phyloP scores from a whole-genome alignment of 2,888 invertebrate genomes.

The Drosophila phalerata region DNA sequence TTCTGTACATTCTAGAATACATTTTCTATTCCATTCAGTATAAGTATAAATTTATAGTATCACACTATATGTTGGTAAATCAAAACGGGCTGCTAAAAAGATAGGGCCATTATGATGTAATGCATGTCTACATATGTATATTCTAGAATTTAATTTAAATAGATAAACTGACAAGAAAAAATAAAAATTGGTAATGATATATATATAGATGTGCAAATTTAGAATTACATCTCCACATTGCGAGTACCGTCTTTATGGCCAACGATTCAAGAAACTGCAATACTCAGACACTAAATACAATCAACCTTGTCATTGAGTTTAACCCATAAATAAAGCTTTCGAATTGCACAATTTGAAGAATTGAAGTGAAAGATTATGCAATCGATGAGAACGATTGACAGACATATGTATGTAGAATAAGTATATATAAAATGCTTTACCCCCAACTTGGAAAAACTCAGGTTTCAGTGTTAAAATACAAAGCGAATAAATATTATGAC shows the following conservation, averaged over 20 bases:
- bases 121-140: no score
- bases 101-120: no score
- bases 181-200: no score
- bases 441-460: slow-evolving; percentile 1
- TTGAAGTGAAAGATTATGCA: neutral
- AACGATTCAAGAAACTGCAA: neutral
- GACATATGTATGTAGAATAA: neutral
- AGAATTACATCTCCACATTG: neutral
- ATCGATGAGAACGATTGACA: neutral
- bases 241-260: neutral
- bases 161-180: no score
- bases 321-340: slow-evolving; percentile 1
- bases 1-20: no score
- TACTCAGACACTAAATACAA: neutral
- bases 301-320: neutral
- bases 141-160: no score
- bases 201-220: no score
- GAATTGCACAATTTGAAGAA: slow-evolving; percentile 13
- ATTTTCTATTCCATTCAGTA: no score
- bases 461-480: slow-evolving; percentile 1
- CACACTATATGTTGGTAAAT: no score
- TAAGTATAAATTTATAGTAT: no score
- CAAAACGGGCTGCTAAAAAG: no score
- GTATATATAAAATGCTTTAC: neutral
- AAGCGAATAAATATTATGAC: slow-evolving; percentile 39